phyloP scores from a whole-genome alignment of 53 echinoderm and acorn worm genomes.

The Luidia sarsii region DNA sequence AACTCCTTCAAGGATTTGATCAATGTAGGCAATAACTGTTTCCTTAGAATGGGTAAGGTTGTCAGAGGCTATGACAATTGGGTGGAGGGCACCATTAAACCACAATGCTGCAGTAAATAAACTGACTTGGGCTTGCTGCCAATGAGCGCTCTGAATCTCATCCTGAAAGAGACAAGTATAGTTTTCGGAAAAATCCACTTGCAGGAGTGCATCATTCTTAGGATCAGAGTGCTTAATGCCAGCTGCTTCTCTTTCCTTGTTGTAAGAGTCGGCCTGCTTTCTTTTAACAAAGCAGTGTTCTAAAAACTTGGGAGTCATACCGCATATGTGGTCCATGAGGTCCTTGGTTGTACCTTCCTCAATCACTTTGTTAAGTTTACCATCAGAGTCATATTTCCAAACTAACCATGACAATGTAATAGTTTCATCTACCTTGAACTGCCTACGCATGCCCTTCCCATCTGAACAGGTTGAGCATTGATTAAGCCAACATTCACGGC shows the following conservation, averaged over 20 bases:
- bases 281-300: constrained; percentile 57
- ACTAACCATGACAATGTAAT: constrained; percentile 28
- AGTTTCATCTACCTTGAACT: neutral
- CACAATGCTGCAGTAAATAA: constrained; percentile 66
- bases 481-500: constrained; percentile 37
- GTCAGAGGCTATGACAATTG: constrained; percentile 58
- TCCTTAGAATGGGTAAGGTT: constrained; percentile 45
- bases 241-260: neutral
- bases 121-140: constrained; percentile 34
- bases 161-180: no score
- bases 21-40: constrained; percentile 32
- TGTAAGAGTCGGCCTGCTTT: constrained; percentile 46
- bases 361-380: constrained; percentile 43
- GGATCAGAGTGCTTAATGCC: neutral
- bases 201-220: constrained; percentile 22
- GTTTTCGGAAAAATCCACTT: constrained; percentile 56
- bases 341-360: constrained; percentile 57
- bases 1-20: constrained; percentile 6
- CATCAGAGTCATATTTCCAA: constrained; percentile 43
- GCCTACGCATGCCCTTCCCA: constrained; percentile 3
- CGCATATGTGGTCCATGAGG: constrained; percentile 46
- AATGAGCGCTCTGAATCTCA: no score
- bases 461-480: constrained; percentile 24
- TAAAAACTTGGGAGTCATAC: constrained; percentile 44
- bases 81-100: constrained; percentile 52